phyloP scores from a whole-genome alignment of 2,888 invertebrate species.

The Drosophila basisetae region DNA sequence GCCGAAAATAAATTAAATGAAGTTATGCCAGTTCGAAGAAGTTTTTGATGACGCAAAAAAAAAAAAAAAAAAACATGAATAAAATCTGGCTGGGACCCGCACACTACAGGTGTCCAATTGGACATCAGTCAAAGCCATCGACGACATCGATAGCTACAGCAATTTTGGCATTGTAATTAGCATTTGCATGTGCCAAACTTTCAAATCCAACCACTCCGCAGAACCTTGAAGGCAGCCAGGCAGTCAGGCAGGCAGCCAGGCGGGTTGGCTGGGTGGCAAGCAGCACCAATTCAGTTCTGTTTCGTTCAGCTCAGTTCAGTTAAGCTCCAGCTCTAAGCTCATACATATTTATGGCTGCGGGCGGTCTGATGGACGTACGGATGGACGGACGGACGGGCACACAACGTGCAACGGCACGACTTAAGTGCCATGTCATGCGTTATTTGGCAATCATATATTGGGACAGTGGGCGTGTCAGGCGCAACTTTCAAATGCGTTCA shows the following conservation, averaged over 20 bases:
- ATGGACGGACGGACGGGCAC: background rate
- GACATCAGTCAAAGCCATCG: conserved; percentile 54
- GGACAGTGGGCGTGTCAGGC: conserved; percentile 60
- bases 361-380: conserved; percentile 34
- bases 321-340: conserved; percentile 26
- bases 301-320: background rate
- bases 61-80: background rate
- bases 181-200: conserved; percentile 68
- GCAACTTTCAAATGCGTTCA: conserved; percentile 67
- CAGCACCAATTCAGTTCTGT: conserved; percentile 8
- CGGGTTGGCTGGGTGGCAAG: background rate
- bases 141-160: conserved; percentile 19
- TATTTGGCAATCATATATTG: conserved; percentile 62
- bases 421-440: conserved; percentile 68
- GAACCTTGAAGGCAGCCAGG: conserved; percentile 59
- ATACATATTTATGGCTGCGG: conserved; percentile 65
- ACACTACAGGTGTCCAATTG: conserved; percentile 41
- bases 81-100: background rate
- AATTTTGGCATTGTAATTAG: conserved; percentile 55
- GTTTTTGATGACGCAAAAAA: conserved; percentile 25
- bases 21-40: conserved; percentile 54
- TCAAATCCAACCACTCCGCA: conserved; percentile 52
- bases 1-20: conserved; percentile 25
- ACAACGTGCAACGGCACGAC: conserved; percentile 36
- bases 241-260: background rate